These are phyloP conservation scores for Vanessa atalanta DNA, from an alignment of 1,140 invertebrate genomes.

Conservation along the genomic window DNA sequence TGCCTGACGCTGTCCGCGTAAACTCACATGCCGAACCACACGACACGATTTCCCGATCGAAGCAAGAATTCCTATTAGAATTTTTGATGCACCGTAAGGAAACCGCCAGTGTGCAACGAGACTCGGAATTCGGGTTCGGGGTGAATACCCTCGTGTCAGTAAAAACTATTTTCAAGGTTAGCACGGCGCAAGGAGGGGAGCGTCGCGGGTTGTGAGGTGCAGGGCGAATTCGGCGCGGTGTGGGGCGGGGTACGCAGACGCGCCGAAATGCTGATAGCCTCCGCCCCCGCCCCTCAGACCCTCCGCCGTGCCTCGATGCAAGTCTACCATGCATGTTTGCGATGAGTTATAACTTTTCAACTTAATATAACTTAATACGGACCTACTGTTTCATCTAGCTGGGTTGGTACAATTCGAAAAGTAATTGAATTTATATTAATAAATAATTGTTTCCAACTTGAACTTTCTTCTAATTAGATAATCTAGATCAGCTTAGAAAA, in stretches of 20 bases:
- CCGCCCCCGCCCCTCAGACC: slow-evolving; percentile 44
- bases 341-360: slow-evolving; percentile 35
- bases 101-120: slow-evolving; percentile 65
- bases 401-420: not conserved
- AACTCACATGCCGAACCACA: slow-evolving; percentile 54
- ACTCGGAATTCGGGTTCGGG: slow-evolving; percentile 76
- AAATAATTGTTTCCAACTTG: not conserved
- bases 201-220: slow-evolving; percentile 65
- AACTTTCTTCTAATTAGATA: slow-evolving; percentile 2
- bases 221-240: slow-evolving; percentile 51
- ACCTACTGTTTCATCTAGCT: not conserved
- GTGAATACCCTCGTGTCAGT: slow-evolving; percentile 79
- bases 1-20: slow-evolving; percentile 62
- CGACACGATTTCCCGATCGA: slow-evolving; percentile 38
- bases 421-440: not conserved
- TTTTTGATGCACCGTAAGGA: slow-evolving; percentile 48
- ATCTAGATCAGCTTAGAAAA: not conserved
- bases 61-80: slow-evolving; percentile 61
- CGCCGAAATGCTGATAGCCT: slow-evolving; percentile 79
- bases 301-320: slow-evolving; percentile 47
- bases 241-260: slow-evolving; percentile 56
- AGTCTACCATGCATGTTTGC: slow-evolving; percentile 44
- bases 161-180: slow-evolving; percentile 81
- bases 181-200: slow-evolving; percentile 68
- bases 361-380: not conserved